Base-by-base conservation (phyloP, 2,888 invertebrate species). In the Pseudococcus viburni region DNA sequence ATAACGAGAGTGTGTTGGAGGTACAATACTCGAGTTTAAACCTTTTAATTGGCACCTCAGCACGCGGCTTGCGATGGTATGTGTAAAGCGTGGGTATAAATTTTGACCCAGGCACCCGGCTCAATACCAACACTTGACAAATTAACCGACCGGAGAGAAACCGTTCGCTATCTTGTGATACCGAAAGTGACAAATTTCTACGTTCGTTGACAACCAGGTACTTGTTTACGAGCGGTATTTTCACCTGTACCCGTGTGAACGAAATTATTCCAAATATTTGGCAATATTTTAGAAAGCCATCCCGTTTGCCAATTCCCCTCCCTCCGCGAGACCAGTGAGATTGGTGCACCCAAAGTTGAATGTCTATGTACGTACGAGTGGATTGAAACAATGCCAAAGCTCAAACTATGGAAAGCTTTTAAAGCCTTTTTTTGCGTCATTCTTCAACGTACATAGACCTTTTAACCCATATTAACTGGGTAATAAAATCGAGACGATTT, bases 11-110 rank as follows among this genome's bases (percentile, higher is more conserved):
- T 33, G 73, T 33, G 73, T 73, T 73, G 73, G 73, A 73, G 33
- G 73, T 73, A 73, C 33, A 15, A 15, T 64, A 22, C 64, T 64
- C 12, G 22, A 77, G 4, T 19, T 19, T 83, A 46, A 83, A 83
- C 80, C 33, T 83, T 83, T 83, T 83, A 83, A 83, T 83, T 83
- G 80, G 80, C 46, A 33, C 80, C 80, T 83, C 80, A 46, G 12
- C 46, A 42, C 46, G 17, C 39, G 33, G 15, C 8, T 39, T 6
- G 46, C 11, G 19, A 80, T 83, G 80, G 80, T 83, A 83, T 83
- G 42, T 46, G 80, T 42, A n/a, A 77, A 39, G 33, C 80, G 80
- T 83, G 80, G 80, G 80, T 46, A 19, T 83, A n/a, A 83, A 46
- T 83, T 83, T 46, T 42, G 80, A 83, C 80, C 39, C 80, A 33